Evolutionary conservation across 2,113 vertebrate species (phyloP), one percentile per base, ranked within the genome.

Genomic region (Verasper variegatus): DNA sequence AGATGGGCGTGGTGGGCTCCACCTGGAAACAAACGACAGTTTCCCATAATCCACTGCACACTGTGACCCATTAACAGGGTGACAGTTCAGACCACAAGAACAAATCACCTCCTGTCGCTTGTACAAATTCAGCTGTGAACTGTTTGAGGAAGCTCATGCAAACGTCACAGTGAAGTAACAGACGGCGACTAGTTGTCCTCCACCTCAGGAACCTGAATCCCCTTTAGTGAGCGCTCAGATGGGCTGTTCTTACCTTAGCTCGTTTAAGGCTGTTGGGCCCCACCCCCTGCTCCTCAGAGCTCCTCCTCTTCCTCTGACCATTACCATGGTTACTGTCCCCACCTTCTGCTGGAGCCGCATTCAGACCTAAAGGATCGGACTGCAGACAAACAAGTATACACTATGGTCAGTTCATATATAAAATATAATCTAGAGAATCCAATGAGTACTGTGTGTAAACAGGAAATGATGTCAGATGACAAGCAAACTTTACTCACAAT

Each of bases 331-430:
- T 89, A 26, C 82, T 5, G 1, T 94, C 94, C 0, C 80, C 94
- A 2, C 91, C 95, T 76, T 98, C 98, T 45, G 95, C 95, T 0
- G 97, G 96, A 40, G 98, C 96, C 0, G 97, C 97, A 0, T 99
- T 99, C 89, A 99, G 85, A 62, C 98, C 98, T 91, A 99, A 92
- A 60, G 98, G 98, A 84, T 99, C 98, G 5, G 98, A 99, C 98
- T 99, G 37, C 7, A 57, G 18, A 63, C 60, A 23, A 9, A 76
- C 4, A 15, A n/a, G 24, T 10, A 11, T 40, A 12, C 3, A 13
- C 9, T 21, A 40, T 1, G 4, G 45, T 42, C 40, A 49, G 14
- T 17, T 18, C 45, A 18, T 21, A 20, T 51, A 51, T 18, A 51
- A 5, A 10, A 20, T 54, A n/a, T 54, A 54, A 21, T 54, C 51